Conservation (phyloP, 2,888 invertebrate genomes). For the Drosophila fulvimacula region DNA sequence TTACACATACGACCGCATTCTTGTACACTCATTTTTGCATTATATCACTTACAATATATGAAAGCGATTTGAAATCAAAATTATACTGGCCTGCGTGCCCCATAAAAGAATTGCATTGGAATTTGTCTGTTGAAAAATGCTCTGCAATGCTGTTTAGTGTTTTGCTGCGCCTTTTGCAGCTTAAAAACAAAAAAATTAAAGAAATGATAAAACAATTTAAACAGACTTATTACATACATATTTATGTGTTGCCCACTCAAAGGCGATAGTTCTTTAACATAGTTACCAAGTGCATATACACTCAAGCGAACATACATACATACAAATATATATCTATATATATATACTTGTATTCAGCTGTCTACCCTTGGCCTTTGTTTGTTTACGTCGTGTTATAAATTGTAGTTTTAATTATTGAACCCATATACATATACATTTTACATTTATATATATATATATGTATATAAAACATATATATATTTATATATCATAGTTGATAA, state of each 20-base stretch:
- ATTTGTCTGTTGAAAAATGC: constrained; percentile 72
- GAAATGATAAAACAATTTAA: constrained; percentile 53
- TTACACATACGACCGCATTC: constrained; percentile 28
- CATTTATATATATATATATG: constrained; percentile 52
- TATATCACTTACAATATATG: constrained; percentile 49
- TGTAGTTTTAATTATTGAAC: constrained; percentile 70
- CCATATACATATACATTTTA: constrained; percentile 44
- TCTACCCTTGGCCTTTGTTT: constrained; percentile 72
- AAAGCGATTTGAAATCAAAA: constrained; percentile 76
- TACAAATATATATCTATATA: constrained; percentile 36
- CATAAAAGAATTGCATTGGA: constrained; percentile 49
- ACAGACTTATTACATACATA: constrained; percentile 59
- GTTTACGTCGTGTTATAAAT: constrained; percentile 76
- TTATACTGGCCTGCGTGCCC: constrained; percentile 50
- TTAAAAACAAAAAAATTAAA: constrained; percentile 27
- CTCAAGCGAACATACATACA: constrained; percentile 46
- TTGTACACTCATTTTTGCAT: constrained; percentile 33
- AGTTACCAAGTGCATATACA: constrained; percentile 76
- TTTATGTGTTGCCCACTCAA: constrained; percentile 52
- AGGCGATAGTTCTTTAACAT: constrained; percentile 56
- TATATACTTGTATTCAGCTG: constrained; percentile 53
- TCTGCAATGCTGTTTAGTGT: constrained; percentile 58
- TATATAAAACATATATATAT: constrained; percentile 37
- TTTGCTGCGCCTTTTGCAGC: constrained; percentile 72
- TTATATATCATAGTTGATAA: constrained; percentile 72